Percentiles rank a stretch among this genome's conserved stretches.
These are phyloP conservation scores for Osmoderma eremita DNA, from an alignment of 2,888 invertebrate species.

Conservation along the genomic window DNA sequence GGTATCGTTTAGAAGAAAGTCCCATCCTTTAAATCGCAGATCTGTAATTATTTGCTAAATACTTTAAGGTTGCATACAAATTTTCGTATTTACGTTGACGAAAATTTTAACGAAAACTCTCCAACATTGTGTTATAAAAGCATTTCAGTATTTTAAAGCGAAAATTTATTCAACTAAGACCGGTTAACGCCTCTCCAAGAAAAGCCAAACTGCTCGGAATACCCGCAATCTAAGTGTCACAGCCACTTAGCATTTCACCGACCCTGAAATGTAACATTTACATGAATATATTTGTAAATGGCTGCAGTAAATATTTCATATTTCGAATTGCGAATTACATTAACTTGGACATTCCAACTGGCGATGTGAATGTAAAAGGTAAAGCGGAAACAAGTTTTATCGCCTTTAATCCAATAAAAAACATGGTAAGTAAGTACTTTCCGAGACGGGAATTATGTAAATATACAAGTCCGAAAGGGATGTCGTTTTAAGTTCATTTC, in stretches of 20 bases:
- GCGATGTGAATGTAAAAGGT: neutral
- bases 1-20: no score
- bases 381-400: neutral
- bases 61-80: no score
- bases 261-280: neutral
- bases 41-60: no score
- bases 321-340: neutral
- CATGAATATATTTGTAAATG: neutral
- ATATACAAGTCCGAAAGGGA: neutral
- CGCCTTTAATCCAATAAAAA: neutral
- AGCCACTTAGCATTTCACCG: neutral
- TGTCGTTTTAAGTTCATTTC: neutral
- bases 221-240: neutral
- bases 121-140: no score
- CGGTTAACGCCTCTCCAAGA: neutral
- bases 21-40: no score
- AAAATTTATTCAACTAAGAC: neutral
- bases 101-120: neutral
- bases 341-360: neutral
- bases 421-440: neutral
- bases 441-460: neutral
- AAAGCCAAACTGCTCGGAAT: neutral
- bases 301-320: slow-evolving; percentile 2
- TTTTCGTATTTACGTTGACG: neutral
- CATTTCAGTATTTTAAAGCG: no score